Base-by-base conservation (phyloP, 2,797 vertebrate species). In the Borostomias antarcticus region DNA sequence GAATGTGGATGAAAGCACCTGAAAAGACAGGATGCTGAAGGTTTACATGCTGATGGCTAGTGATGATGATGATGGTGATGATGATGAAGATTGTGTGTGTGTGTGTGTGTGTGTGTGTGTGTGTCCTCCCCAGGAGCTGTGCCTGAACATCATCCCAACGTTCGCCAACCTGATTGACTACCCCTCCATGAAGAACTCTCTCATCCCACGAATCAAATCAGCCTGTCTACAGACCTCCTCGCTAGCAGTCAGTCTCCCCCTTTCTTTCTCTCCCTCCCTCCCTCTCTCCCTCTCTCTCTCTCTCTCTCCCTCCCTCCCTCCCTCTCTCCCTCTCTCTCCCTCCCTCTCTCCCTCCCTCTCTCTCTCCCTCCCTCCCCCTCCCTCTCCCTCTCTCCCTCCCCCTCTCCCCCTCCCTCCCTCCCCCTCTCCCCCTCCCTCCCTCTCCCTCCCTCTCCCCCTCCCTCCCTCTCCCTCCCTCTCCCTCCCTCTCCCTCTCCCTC, bases 111-210 rank as follows among this genome's bases (percentile, higher is more conserved):
- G 15, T 74, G 25, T 19, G 25, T 58, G 26, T 78, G 53, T 74
- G 30, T 60, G 64, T 13, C 52, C 1, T 73, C 64, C 73, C 45
- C 90, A 99, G 97, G 98, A 99, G 79, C 93, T 99, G 81, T 99
- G 97, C 81, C 88, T 99, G 78, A 99, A 98, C 86, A 99, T 99
- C 91, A 99, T 99, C 86, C 98, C 98, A 7, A 96, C 96, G 0
- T 99, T 99, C 85, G 96, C 97, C 86, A 99, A 98, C 91, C 93
- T 99, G 85, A 98, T 99, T 66, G 98, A 99, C 77, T 99, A 98
- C 78, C 96, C 98, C 5, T 99, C 98, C 70, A 99, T 99, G 95
- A 99, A 99, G 93, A 99, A 99, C 81, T 91, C 98, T 48, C 93
- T 99, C 79, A 98, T 99, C 85, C 98, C 98, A 81, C 95, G 96